Conservation (phyloP, 2,888 invertebrate genomes). For the Idaea straminata region DNA sequence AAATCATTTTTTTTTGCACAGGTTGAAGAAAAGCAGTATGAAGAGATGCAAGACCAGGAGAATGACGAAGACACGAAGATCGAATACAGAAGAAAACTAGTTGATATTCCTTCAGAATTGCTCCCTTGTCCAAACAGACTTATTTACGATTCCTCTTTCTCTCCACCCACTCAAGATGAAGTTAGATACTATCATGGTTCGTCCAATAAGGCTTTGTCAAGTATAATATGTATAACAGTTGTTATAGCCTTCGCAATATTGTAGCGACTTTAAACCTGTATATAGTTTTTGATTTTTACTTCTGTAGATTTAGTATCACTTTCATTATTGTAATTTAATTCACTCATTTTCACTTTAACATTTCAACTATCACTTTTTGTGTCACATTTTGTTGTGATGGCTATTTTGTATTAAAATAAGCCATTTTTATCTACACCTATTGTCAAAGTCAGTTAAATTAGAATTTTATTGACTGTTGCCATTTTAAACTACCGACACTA, state of each 20-base stretch:
- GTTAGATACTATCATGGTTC: constrained; percentile 70
- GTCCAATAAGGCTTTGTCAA: constrained; percentile 36
- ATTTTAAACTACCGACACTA: too few species aligned
- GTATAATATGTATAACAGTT: constrained; percentile 33
- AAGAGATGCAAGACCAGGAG: constrained; percentile 70
- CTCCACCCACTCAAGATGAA: constrained; percentile 71
- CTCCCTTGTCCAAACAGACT: constrained; percentile 65
- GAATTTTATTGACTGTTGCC: not conserved
- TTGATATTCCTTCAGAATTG: constrained; percentile 63
- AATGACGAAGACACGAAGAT: constrained; percentile 51
- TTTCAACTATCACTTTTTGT: not conserved
- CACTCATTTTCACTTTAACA: not conserved
- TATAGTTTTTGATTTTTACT: constrained; percentile 5
- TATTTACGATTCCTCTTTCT: constrained; percentile 59
- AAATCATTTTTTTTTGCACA: not conserved
- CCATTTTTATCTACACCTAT: not conserved
- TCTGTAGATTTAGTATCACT: not conserved
- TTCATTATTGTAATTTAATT: not conserved
- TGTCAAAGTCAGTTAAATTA: not conserved
- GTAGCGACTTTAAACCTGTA: constrained; percentile 40
- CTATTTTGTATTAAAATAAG: not conserved
- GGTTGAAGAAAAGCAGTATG: constrained; percentile 56
- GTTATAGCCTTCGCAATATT: constrained; percentile 37
- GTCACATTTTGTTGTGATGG: not conserved
- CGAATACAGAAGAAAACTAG: constrained; percentile 58